Evolutionary conservation across 2,113 vertebrate species (phyloP).

Genomic region (Antechinus flavipes): DNA sequence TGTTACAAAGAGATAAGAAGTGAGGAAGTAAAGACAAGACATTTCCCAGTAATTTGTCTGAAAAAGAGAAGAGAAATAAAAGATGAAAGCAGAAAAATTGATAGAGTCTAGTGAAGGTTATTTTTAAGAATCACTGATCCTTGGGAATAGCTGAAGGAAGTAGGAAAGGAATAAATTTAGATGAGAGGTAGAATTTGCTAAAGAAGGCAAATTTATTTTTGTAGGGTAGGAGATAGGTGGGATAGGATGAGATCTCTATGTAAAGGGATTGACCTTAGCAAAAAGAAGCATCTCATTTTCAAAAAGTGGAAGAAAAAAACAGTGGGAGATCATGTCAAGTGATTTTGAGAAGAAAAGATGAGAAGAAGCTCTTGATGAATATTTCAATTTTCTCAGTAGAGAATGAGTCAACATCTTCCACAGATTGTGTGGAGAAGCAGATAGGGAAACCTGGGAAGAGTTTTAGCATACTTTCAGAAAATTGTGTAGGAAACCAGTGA

Average conservation of each 20-base stretch:
- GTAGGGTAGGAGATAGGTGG: neutral
- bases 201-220: neutral
- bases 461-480: no score
- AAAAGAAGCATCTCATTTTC: neutral
- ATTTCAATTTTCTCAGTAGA: no score
- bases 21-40: neutral
- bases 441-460: no score
- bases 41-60: neutral
- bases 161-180: neutral
- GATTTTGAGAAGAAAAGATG: no score
- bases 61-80: neutral
- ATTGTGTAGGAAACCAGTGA: no score
- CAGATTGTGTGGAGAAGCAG: no score
- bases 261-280: neutral
- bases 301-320: neutral
- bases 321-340: neutral
- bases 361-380: no score
- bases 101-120: neutral
- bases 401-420: no score
- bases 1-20: neutral
- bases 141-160: neutral
- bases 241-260: neutral
- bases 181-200: neutral
- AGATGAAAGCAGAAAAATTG: neutral
- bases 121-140: neutral